Percentiles rank a stretch among this genome's conserved stretches.
Evolutionary conservation across 2,113 vertebrate species (phyloP).

Genomic region (Chaetura pelagica): DNA sequence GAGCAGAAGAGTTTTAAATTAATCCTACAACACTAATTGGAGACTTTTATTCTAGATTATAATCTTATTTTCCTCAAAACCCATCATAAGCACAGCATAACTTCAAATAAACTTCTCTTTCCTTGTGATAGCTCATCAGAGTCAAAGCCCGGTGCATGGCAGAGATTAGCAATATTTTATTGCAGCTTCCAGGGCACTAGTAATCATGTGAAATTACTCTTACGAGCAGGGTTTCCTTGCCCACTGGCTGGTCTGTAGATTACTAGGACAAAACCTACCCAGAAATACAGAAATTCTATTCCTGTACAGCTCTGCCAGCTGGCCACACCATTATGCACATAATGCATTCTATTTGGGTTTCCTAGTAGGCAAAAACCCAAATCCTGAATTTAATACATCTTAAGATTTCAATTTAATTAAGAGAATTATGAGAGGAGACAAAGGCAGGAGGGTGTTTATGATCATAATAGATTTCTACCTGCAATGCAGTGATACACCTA

Average conservation of each 20-base stretch:
- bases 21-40: not conserved
- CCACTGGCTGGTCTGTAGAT: not conserved
- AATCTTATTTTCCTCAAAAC: not conserved
- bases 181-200: not conserved
- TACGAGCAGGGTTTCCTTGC: not conserved
- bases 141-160: not conserved
- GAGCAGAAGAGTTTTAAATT: not conserved
- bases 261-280: not conserved
- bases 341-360: not conserved
- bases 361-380: not conserved
- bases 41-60: not conserved
- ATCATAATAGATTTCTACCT: not conserved
- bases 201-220: not conserved
- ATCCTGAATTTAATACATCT: not conserved
- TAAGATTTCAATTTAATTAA: conserved; percentile 14
- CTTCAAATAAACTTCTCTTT: not conserved
- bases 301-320: not conserved
- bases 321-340: not conserved
- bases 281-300: not conserved
- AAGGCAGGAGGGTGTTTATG: not conserved
- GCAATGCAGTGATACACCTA: not conserved
- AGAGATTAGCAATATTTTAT: not conserved
- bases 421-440: not conserved
- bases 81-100: not conserved
- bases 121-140: not conserved